Evolutionary conservation across 2,888 invertebrate genomes (phyloP).

Genomic region (Blera fallax): DNA sequence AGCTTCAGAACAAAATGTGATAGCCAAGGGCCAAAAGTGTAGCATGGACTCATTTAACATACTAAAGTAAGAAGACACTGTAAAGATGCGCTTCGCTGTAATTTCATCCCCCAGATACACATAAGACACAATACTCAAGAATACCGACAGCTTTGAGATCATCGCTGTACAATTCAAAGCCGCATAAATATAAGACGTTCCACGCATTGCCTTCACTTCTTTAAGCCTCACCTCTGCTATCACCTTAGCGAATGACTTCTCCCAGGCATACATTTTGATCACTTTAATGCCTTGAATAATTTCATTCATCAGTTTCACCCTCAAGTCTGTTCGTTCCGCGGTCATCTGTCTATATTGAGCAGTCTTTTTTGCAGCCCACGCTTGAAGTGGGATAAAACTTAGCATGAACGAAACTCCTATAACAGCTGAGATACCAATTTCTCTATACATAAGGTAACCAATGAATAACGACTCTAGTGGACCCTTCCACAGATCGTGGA

Average conservation of each 20-base stretch:
- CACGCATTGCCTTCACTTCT: conserved; percentile 87
- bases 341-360: conserved; percentile 87
- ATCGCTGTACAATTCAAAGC: conserved; percentile 88
- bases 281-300: conserved; percentile 92
- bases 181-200: conserved; percentile 87
- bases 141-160: conserved; percentile 90
- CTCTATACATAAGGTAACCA: conserved; percentile 83
- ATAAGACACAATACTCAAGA: conserved; percentile 88
- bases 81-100: conserved; percentile 89
- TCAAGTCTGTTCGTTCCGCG: conserved; percentile 90
- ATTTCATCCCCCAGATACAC: conserved; percentile 85
- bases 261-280: conserved; percentile 96
- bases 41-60: conserved; percentile 90
- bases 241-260: conserved; percentile 88
- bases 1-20: conserved; percentile 89
- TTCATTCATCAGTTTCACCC: conserved; percentile 95
- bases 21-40: conserved; percentile 90
- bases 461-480: conserved; percentile 85
- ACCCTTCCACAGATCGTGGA: conserved; percentile 96
- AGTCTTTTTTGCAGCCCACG: conserved; percentile 87
- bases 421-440: conserved; percentile 86
- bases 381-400: conserved; percentile 89
- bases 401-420: conserved; percentile 88
- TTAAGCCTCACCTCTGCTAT: conserved; percentile 88
- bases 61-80: conserved; percentile 91